phyloP scores from a whole-genome alignment of 2,113 vertebrate species.

The Tetrao urogallus region DNA sequence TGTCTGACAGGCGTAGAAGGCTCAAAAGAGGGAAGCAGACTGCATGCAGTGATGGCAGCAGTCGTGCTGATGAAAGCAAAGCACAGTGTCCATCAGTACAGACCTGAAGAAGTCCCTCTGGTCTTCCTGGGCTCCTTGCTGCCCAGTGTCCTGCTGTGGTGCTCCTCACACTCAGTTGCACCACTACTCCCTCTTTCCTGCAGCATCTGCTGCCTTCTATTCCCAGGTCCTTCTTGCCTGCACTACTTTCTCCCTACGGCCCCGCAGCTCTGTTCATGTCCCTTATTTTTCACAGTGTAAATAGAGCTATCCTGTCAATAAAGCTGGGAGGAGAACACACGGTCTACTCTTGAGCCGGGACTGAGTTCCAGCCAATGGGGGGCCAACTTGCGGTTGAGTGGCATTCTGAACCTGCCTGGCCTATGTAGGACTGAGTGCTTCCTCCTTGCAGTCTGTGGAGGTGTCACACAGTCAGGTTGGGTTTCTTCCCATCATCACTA shows the following conservation, averaged over 20 bases:
- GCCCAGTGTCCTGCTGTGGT: background rate
- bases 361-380: background rate
- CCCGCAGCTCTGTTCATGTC: background rate
- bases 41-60: fast-evolving
- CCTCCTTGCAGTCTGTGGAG: slow-evolving; percentile 85
- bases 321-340: background rate
- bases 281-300: slow-evolving; percentile 17
- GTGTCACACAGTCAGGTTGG: slow-evolving; percentile 89
- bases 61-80: background rate
- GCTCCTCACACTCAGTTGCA: fast-evolving
- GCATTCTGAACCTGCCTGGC: background rate
- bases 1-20: background rate
- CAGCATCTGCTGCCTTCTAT: background rate
- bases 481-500: slow-evolving; percentile 78
- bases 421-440: background rate
- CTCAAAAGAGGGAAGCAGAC: background rate
- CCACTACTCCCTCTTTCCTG: background rate
- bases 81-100: background rate
- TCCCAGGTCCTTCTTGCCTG: background rate
- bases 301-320: slow-evolving; percentile 30
- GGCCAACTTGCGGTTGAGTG: background rate
- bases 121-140: background rate
- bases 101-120: background rate
- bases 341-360: background rate
- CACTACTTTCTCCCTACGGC: background rate